These are phyloP conservation scores for Cichlasoma orientale DNA, from an alignment of 2,797 vertebrate species.

Conservation along the genomic window DNA sequence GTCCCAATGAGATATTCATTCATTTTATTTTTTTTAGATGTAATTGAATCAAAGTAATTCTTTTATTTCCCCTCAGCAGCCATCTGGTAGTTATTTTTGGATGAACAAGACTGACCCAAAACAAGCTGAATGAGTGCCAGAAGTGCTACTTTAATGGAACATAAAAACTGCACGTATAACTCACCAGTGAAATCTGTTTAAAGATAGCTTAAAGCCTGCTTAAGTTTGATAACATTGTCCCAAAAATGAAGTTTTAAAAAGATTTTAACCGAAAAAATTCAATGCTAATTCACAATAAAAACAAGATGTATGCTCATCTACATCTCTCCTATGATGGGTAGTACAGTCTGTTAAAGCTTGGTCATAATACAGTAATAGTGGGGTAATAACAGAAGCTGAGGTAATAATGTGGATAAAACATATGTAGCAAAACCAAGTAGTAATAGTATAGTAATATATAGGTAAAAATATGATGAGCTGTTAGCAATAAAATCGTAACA, in stretches of 20 bases:
- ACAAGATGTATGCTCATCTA: not conserved
- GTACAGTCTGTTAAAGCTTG: not conserved
- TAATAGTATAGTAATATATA: not conserved
- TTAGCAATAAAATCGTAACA: not conserved
- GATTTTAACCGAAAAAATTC: not conserved
- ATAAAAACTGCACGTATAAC: not conserved
- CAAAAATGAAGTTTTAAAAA: not conserved
- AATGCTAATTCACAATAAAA: not conserved
- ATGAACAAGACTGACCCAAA: fast-evolving
- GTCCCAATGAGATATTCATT: not conserved
- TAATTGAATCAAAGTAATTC: not conserved
- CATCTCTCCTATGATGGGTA: not conserved
- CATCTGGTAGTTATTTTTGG: not conserved
- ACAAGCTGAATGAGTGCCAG: not conserved
- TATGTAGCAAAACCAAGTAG: not conserved
- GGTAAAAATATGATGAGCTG: not conserved
- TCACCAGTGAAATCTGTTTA: not conserved
- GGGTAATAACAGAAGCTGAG: not conserved
- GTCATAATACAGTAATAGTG: not conserved
- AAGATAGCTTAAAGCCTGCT: not conserved
- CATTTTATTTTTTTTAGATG: not conserved
- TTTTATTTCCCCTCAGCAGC: not conserved
- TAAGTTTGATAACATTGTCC: not conserved
- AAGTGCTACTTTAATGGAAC: not conserved
- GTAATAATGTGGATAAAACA: not conserved